phyloP scores from a whole-genome alignment of 64 coral and sea anemone genomes.

The Dendronephthya gigantea region DNA sequence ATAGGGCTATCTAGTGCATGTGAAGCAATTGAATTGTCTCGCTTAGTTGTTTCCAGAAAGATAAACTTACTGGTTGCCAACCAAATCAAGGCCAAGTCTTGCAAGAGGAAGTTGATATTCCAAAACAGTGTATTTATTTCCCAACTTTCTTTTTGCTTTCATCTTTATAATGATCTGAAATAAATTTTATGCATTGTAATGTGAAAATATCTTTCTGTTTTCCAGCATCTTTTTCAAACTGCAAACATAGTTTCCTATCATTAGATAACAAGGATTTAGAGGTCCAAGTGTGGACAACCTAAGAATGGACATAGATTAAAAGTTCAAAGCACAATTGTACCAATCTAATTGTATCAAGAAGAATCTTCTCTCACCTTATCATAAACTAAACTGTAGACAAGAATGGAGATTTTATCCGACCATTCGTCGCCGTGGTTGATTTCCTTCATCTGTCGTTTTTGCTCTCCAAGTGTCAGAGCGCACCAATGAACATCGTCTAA shows the following conservation, averaged over 20 bases:
- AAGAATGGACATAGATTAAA: too few species aligned
- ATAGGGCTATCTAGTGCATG: too few species aligned
- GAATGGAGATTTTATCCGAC: conserved; percentile 42
- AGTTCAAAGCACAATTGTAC: too few species aligned
- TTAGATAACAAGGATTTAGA: too few species aligned
- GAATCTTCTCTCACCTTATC: conserved; percentile 54
- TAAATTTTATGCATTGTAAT: too few species aligned
- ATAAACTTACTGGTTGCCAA: conserved; percentile 38
- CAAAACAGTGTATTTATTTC: conserved; percentile 54
- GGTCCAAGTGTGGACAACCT: too few species aligned
- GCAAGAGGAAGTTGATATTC: conserved; percentile 38
- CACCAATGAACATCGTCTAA: conserved; percentile 67
- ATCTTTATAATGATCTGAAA: conserved; percentile 50
- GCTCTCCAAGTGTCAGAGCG: conserved; percentile 40
- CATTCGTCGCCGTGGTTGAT: conserved; percentile 29
- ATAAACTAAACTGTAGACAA: conserved; percentile 49
- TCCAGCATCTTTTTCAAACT: too few species aligned
- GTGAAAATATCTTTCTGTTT: not conserved
- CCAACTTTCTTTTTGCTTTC: conserved; percentile 55
- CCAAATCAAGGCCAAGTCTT: conserved; percentile 35
- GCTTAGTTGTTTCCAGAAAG: not conserved
- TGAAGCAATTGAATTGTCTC: too few species aligned
- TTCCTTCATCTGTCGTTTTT: conserved; percentile 45
- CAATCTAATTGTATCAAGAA: too few species aligned
- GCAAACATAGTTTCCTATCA: too few species aligned